Percentiles rank a stretch among this genome's conserved stretches.
These are phyloP conservation scores for Rotaria sp. DNA, from an alignment of 2,888 invertebrate species.

Conservation along the genomic window DNA sequence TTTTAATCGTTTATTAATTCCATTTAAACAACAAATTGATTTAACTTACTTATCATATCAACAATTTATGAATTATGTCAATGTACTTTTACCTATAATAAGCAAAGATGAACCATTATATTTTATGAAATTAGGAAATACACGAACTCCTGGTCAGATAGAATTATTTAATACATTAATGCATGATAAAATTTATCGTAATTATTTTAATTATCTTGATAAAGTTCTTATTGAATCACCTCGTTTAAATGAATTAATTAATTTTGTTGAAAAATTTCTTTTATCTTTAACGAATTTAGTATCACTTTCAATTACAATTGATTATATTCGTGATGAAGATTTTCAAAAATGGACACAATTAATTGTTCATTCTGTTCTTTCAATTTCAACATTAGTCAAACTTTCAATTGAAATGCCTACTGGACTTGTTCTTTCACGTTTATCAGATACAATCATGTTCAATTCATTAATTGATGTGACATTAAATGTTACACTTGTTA, in stretches of 20 bases:
- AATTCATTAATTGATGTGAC: not conserved
- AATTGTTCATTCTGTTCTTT: not conserved
- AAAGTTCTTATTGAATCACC: not conserved
- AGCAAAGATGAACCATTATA: not conserved
- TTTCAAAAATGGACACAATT: not conserved
- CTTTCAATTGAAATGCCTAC: not conserved
- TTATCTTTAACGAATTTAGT: not conserved
- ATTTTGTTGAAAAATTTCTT: not conserved
- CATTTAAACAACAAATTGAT: not conserved
- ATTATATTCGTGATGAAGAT: not conserved
- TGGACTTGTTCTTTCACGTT: not conserved
- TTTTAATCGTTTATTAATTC: not conserved
- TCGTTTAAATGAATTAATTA: not conserved
- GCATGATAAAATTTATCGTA: not conserved
- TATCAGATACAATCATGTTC: not conserved
- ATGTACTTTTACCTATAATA: not conserved
- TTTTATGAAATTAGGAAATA: not conserved
- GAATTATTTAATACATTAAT: not conserved
- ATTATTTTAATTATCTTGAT: not conserved
- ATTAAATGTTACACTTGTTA: not conserved
- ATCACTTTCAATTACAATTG: not conserved
- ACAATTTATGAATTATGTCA: not conserved
- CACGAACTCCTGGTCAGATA: not conserved
- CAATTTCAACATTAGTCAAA: not conserved
- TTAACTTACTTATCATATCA: not conserved